phyloP scores from a whole-genome alignment of 2,888 invertebrate species.

The Aphodius sticticus region DNA sequence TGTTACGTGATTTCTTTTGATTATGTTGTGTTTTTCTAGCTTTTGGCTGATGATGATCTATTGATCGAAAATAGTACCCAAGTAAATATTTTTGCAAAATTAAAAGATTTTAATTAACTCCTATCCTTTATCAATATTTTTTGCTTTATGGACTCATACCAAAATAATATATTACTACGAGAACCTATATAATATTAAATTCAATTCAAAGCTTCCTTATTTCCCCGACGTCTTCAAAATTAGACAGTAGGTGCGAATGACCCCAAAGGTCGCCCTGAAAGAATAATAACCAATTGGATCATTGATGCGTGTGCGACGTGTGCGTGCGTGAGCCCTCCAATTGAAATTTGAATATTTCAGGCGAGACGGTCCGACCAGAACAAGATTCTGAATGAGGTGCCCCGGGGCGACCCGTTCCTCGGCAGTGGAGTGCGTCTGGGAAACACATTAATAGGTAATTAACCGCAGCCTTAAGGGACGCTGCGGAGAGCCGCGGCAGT shows the following conservation, averaged over 20 bases:
- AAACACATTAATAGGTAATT: slow-evolving; percentile 25
- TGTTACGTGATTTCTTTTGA: too few species aligned
- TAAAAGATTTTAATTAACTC: too few species aligned
- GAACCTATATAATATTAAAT: too few species aligned
- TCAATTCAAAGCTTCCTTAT: background rate
- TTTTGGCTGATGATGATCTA: too few species aligned
- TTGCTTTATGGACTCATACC: too few species aligned
- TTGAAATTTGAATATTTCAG: background rate
- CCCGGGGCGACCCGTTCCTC: background rate
- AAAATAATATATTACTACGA: too few species aligned
- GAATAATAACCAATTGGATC: background rate
- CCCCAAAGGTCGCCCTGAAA: background rate
- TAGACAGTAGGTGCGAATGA: background rate
- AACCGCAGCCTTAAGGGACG: slow-evolving; percentile 20
- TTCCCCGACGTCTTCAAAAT: background rate
- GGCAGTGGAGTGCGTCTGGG: background rate
- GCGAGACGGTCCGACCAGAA: background rate
- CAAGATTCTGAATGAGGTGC: background rate
- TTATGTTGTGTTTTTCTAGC: too few species aligned
- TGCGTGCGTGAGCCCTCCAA: background rate
- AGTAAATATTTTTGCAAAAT: too few species aligned
- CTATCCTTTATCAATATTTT: too few species aligned
- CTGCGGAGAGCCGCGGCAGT: background rate
- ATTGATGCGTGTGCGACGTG: background rate
- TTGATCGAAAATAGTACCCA: too few species aligned